Evolutionary conservation across 2,888 invertebrate species (phyloP).

Genomic region (Griposia aprilina): DNA sequence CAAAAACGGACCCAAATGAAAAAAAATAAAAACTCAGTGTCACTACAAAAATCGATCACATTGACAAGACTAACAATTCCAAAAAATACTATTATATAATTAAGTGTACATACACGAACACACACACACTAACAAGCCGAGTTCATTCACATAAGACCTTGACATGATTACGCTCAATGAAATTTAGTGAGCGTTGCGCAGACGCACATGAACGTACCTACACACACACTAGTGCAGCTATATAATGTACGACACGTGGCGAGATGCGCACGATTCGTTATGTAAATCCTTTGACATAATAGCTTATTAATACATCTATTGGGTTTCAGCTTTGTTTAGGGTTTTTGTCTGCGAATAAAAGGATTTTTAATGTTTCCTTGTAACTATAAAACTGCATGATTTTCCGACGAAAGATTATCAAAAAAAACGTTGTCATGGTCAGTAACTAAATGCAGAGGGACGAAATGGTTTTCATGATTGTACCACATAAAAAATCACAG

Average conservation of each 20-base stretch:
- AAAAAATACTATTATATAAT: conserved; percentile 47
- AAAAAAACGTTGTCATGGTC: neutral
- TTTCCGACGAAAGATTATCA: neutral
- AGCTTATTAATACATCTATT: conserved; percentile 49
- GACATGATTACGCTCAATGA: conserved; percentile 79
- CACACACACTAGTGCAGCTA: conserved; percentile 30
- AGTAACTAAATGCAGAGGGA: neutral
- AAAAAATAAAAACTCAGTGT: neutral
- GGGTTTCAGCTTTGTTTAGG: conserved; percentile 22
- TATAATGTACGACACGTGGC: conserved; percentile 61
- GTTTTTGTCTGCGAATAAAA: neutral
- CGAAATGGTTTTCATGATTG: neutral
- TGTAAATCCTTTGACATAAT: conserved; percentile 75
- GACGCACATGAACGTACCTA: conserved; percentile 35
- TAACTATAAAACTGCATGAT: neutral
- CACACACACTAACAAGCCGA: conserved; percentile 61
- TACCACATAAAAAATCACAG: neutral
- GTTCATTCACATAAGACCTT: conserved; percentile 85
- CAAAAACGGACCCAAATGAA: neutral
- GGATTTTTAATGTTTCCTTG: neutral
- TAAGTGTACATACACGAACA: conserved; percentile 58
- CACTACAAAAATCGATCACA: neutral
- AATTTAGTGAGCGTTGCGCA: conserved; percentile 74
- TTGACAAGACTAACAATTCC: neutral
- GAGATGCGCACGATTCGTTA: conserved; percentile 69